Percentiles rank a stretch among this genome's conserved stretches.
Conservation (phyloP, 2,113 vertebrate species). For the Passer montanus region DNA sequence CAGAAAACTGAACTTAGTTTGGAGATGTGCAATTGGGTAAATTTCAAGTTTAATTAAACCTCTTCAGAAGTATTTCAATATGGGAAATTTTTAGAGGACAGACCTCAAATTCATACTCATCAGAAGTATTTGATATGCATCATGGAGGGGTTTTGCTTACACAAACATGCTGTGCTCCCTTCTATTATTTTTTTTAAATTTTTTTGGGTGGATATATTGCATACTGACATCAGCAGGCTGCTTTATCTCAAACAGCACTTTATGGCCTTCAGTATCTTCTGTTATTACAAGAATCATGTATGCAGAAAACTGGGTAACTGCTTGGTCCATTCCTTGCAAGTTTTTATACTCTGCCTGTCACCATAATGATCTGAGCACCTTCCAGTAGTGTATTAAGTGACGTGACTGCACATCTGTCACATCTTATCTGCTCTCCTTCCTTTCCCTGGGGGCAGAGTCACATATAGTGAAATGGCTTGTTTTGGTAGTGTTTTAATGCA, state of each 20-base stretch:
- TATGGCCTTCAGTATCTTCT: conserved; percentile 3
- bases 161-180: not conserved
- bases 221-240: not conserved
- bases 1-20: not conserved
- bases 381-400: conserved; percentile 67
- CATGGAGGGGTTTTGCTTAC: not conserved
- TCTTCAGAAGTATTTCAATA: not conserved
- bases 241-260: not conserved
- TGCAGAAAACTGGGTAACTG: conserved; percentile 4
- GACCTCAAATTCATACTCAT: not conserved
- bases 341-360: conserved; percentile 34
- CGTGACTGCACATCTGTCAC: conserved; percentile 64
- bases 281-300: not conserved
- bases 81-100: not conserved
- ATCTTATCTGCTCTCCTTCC: conserved; percentile 52
- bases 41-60: not conserved
- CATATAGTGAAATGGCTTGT: conserved; percentile 46
- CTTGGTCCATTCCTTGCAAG: conserved; percentile 34
- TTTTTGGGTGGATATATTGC: not conserved
- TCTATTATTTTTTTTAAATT: not conserved
- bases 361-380: conserved; percentile 53
- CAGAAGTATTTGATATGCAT: not conserved
- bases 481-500: conserved; percentile 56
- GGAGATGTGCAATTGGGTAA: not conserved
- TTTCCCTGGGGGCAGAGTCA: conserved; percentile 46